Evolutionary conservation across 2,113 vertebrate species (phyloP).

Genomic region (Tragelaphus buxtoni): DNA sequence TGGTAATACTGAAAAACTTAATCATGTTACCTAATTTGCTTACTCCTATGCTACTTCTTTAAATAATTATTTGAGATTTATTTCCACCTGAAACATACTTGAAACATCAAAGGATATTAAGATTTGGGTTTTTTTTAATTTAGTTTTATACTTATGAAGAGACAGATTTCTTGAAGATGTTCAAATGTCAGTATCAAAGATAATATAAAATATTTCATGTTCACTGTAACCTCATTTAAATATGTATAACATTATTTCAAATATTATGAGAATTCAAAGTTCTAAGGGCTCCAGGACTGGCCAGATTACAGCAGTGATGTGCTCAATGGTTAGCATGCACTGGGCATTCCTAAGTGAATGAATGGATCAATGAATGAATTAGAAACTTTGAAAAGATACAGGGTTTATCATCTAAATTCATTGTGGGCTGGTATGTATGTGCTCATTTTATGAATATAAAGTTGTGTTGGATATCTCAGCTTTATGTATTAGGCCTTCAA

Average conservation of each 20-base stretch:
- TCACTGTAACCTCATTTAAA: neutral
- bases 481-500: neutral
- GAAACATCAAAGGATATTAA: neutral
- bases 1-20: neutral
- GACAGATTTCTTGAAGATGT: neutral
- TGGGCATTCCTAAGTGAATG: neutral
- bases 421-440: neutral
- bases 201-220: neutral
- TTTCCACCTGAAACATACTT: neutral
- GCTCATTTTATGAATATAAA: neutral
- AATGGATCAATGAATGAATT: neutral
- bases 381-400: neutral
- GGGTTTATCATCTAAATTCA: neutral
- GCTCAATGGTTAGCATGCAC: neutral
- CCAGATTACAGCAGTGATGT: neutral
- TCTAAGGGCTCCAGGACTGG: neutral
- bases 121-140: neutral
- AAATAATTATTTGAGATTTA: neutral
- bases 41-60: neutral
- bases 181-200: neutral
- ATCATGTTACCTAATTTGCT: neutral
- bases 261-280: neutral
- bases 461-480: neutral
- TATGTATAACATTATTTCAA: neutral
- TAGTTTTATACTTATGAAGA: neutral